Evolutionary conservation across 1,140 invertebrate genomes (phyloP), one percentile per base, ranked within the genome.

Genomic region (Drosophila athabasca): DNA sequence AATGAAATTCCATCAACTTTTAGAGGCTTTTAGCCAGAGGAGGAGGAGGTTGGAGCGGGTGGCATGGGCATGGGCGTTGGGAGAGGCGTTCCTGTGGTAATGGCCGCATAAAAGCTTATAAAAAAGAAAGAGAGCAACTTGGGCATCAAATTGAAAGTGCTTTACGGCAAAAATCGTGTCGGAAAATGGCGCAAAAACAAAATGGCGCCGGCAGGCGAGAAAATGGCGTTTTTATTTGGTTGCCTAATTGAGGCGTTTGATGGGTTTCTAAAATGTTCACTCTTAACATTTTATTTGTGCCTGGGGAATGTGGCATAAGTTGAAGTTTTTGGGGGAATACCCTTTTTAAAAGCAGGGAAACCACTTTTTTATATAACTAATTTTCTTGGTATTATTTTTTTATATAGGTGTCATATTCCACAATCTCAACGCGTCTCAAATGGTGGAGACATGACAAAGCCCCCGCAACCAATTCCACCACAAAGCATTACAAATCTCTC

Each of bases 221-320:
- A 70, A 70, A 70, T 53, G 69, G 55, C 17, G 66, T 65, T 69
- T 65, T 69, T 69, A n/a, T n/a, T n/a, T n/a, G n/a, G 45, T 58
- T 69, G 65, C 44, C 64, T 50, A 64, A 69, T 69, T 68, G 66
- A 69, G 55, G 66, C 44, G 51, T 48, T 68, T 49, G 51, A 31
- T 31, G 29, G 29, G 66, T 35, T 13, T 59, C 46, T 51, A 67
- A 45, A 69, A 58, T 39, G 9, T 8, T 2, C 9, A 35, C 31
- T 35, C 43, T 57, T 24, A 57, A 6, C 26, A 35, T 64, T 57
- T 58, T 69, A 69, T 69, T 51, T 45, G 64, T 19, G n/a, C 2
- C 26, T 7, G 24, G 29, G 24, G 29, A 29, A 29, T 29, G 29
- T 35, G 31, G 31, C 31, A 35, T 11, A 35, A 35, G 31, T 35